Evolutionary conservation across 2,888 invertebrate genomes (phyloP), one percentile per base, ranked within the genome.

Genomic region (Ormyrus thymus): DNA sequence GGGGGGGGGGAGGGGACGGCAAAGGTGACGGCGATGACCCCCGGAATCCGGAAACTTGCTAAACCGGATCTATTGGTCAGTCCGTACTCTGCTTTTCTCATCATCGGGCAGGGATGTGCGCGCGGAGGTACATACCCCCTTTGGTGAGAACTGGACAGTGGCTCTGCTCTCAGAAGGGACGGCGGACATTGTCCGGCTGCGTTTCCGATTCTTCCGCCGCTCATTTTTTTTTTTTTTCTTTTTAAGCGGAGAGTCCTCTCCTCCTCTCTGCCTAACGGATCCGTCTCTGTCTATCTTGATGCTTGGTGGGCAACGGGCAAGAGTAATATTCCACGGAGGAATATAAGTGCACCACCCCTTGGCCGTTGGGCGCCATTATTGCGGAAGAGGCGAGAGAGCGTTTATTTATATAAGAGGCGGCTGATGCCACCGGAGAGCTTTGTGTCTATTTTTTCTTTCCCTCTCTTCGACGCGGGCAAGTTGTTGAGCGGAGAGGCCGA

Each of bases 51-150:
- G 90, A 90, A 90, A 90, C 89, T 88, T 82, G 89, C 86, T 88
- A 89, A 90, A 90, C 90, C 90, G 90, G 90, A 90, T 90, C 89
- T 90, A 88, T 89, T 89, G 90, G 90, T 90, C 90, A 90, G 89
- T 88, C 66, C 64, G 46, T 7, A 51, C 15, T 75, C 72, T 55
- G 56, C 71, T 76, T 71, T 64, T 72, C 75, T 73, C 76, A 75
- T 66, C 64, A 45, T 62, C 70, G 15, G 59, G 7, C 29, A 11
- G 51, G n/a, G 11, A 58, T 65, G 53, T 53, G 72, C 53, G 51
- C 58, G 65, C 55, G 59, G 48, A 58, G 29, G 62, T 61, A 11
- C 0, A 76, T 83, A 83, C 82, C 83, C 83, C 83, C 83, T 84
- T 83, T 83, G 87, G 88, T 89, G 89, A 89, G 88, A 89, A 89